These are phyloP conservation scores for Nematopogon swammerdamellus DNA, from an alignment of 2,888 invertebrate genomes.

Conservation along the genomic window DNA sequence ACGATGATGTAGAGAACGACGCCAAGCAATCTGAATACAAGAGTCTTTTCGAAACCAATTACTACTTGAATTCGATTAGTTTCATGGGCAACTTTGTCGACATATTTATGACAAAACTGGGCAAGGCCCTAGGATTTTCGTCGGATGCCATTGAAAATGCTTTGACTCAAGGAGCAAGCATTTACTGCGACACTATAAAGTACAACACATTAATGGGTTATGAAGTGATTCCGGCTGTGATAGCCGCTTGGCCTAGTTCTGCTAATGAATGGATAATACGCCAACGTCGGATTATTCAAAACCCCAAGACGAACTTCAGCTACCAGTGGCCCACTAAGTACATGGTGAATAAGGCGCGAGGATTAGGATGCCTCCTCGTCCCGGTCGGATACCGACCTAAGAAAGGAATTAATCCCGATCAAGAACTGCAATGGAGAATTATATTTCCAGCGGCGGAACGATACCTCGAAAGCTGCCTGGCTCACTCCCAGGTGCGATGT, in stretches of 20 bases:
- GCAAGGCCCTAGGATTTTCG: conserved; percentile 55
- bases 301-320: conserved; percentile 54
- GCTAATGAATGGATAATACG: conserved; percentile 67
- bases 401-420: conserved; percentile 56
- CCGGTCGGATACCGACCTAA: conserved; percentile 68
- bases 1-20: conserved; percentile 19
- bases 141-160: conserved; percentile 50
- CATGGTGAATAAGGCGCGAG: conserved; percentile 63
- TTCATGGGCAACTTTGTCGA: conserved; percentile 70
- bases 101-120: conserved; percentile 60
- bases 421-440: conserved; percentile 74
- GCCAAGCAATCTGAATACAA: conserved; percentile 19
- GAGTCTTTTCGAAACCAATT: conserved; percentile 37
- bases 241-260: conserved; percentile 68
- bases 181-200: conserved; percentile 57
- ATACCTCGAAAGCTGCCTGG: conserved; percentile 68
- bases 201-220: conserved; percentile 43
- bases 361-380: conserved; percentile 65
- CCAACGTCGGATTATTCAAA: conserved; percentile 51
- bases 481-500: conserved; percentile 67
- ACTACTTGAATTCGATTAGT: conserved; percentile 61
- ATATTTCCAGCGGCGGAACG: conserved; percentile 75
- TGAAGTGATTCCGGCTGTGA: conserved; percentile 69
- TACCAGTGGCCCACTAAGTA: conserved; percentile 68
- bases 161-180: conserved; percentile 62